Percentiles rank a stretch among this genome's conserved stretches.
Evolutionary conservation across 2,797 vertebrate species (phyloP).

Genomic region (Eupleurogrammus muticus): DNA sequence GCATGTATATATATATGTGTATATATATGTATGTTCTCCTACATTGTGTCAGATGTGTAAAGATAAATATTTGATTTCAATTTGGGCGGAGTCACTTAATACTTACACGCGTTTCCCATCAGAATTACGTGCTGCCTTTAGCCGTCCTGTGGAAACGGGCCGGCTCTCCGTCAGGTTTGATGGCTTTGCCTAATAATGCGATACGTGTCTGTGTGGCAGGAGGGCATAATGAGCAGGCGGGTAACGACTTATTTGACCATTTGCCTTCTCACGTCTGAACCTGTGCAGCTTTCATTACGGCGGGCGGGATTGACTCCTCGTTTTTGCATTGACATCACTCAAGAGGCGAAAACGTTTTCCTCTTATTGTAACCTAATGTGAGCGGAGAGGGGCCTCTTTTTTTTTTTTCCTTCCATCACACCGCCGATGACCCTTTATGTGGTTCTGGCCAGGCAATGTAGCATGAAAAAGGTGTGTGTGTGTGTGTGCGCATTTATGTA

Average conservation of each 20-base stretch:
- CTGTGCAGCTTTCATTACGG: constrained; percentile 70
- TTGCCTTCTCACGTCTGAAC: constrained; percentile 70
- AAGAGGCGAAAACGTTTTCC: constrained; percentile 71
- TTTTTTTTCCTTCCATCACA: constrained; percentile 55
- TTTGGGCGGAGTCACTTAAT: constrained; percentile 33
- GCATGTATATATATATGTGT: no score
- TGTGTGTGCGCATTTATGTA: constrained; percentile 28
- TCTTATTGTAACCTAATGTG: constrained; percentile 68
- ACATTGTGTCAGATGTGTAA: constrained; percentile 30
- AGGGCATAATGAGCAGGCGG: constrained; percentile 68
- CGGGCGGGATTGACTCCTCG: constrained; percentile 64
- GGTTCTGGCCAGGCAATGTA: constrained; percentile 84
- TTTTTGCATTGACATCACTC: constrained; percentile 74
- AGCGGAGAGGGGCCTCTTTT: constrained; percentile 65
- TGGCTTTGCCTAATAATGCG: constrained; percentile 69
- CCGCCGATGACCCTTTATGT: constrained; percentile 81
- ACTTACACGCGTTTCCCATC: constrained; percentile 44
- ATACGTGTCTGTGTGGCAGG: constrained; percentile 37
- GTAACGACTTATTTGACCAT: constrained; percentile 78
- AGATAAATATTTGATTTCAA: constrained; percentile 36
- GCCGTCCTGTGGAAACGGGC: constrained; percentile 38
- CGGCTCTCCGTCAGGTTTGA: constrained; percentile 73
- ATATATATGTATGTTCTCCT: constrained; percentile 9
- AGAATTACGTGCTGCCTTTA: constrained; percentile 49
- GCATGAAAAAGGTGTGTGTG: constrained; percentile 82